These are phyloP conservation scores for Fundulus diaphanus DNA, from an alignment of 2,797 vertebrate species.

Conservation along the genomic window DNA sequence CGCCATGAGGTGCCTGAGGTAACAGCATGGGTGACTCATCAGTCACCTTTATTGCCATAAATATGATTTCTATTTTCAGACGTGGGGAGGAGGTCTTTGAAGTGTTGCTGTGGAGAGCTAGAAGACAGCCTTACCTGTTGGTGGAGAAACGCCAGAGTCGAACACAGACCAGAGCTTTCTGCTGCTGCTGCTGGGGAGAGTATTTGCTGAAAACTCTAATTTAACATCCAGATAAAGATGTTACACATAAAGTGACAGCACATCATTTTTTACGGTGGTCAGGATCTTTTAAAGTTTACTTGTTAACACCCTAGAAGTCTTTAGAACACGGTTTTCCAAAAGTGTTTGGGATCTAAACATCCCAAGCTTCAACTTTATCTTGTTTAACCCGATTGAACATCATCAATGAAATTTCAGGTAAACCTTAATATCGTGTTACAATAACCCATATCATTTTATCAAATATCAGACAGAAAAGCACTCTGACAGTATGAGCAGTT, in stretches of 20 bases:
- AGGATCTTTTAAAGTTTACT: not conserved
- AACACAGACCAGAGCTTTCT: not conserved
- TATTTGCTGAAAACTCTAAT: not conserved
- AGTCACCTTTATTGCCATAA: conserved; percentile 60
- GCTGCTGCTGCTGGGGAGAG: not conserved
- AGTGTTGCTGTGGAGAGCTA: conserved; percentile 14
- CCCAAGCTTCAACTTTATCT: not conserved
- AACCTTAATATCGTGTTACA: not conserved
- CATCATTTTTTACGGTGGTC: not conserved
- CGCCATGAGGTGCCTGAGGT: conserved; percentile 39
- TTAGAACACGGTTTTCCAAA: too few relatives aligned
- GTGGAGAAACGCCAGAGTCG: not conserved
- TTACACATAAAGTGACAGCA: not conserved
- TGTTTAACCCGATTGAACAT: too few relatives aligned
- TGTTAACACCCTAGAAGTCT: not conserved
- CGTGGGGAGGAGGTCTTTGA: conserved; percentile 57
- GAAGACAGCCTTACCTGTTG: not conserved
- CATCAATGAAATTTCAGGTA: too few relatives aligned
- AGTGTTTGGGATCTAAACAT: not conserved
- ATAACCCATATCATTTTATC: not conserved
- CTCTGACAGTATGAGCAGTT: not conserved
- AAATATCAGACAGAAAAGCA: not conserved
- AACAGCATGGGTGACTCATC: conserved; percentile 59
- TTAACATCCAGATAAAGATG: not conserved
- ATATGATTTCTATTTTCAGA: conserved; percentile 70